Conservation (phyloP, 2,888 invertebrate genomes). For the Brachyptera putata region DNA sequence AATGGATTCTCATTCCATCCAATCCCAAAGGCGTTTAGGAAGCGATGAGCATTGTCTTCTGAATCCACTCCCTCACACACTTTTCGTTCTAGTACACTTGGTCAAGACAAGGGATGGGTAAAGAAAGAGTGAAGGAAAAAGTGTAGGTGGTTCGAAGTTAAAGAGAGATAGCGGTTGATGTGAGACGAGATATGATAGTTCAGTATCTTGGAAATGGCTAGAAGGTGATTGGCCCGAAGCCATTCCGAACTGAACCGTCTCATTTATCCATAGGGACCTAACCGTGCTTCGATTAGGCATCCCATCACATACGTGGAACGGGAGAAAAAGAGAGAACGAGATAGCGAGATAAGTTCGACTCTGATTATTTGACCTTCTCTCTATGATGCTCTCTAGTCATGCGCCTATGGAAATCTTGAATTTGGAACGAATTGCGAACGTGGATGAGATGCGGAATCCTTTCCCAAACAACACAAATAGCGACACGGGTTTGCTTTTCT, state of each 20-base stretch:
- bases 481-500: not conserved
- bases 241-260: slow-evolving; percentile 15
- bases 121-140: not conserved
- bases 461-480: not conserved
- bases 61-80: not conserved
- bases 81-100: not conserved
- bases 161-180: not conserved
- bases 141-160: not conserved
- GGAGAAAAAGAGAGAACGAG: slow-evolving; percentile 2
- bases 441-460: slow-evolving; percentile 13
- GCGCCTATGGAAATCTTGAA: slow-evolving; percentile 12
- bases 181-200: slow-evolving; percentile 1
- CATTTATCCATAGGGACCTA: slow-evolving; percentile 12
- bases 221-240: slow-evolving; percentile 16
- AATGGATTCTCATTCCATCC: slow-evolving; percentile 9
- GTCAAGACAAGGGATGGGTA: not conserved
- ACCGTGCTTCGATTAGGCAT: not conserved
- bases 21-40: slow-evolving; percentile 10
- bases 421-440: slow-evolving; percentile 16
- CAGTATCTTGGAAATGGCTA: slow-evolving; percentile 2
- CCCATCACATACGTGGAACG: not conserved
- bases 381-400: not conserved
- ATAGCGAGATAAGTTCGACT: not conserved
- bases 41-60: not conserved
- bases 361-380: slow-evolving; percentile 1